phyloP scores from a whole-genome alignment of 2,888 invertebrate species.

The Agrenia bidenticulata region DNA sequence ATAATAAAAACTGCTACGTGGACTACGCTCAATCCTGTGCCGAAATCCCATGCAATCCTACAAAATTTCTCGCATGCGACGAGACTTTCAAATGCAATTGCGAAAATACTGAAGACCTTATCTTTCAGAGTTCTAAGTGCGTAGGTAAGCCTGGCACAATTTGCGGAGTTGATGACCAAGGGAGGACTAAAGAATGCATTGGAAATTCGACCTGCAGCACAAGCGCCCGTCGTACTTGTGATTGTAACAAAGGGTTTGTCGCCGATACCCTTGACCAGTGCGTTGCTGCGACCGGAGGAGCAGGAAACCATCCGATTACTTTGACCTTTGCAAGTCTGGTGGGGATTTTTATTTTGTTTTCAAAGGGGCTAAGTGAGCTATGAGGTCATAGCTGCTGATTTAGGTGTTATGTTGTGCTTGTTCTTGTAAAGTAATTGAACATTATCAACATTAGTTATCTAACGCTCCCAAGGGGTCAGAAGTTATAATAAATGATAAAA shows the following conservation, averaged over 20 bases:
- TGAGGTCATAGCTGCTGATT: too few species aligned
- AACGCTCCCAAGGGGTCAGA: too few species aligned
- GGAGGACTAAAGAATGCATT: constrained; percentile 4
- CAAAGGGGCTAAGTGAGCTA: too few species aligned
- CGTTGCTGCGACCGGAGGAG: neutral
- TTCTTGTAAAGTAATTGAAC: too few species aligned
- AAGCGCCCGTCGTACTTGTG: neutral
- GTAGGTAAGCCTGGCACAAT: neutral
- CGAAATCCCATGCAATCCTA: constrained; percentile 11
- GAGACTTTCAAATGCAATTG: constrained; percentile 11
- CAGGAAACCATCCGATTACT: neutral
- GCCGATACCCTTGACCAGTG: neutral
- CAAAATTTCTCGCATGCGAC: constrained; percentile 12
- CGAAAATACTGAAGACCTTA: constrained; percentile 10
- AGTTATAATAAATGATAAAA: too few species aligned
- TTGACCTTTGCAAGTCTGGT: neutral
- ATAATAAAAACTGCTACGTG: neutral
- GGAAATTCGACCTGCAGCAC: constrained; percentile 8
- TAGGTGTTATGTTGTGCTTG: too few species aligned
- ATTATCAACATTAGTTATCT: too few species aligned
- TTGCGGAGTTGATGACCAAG: neutral
- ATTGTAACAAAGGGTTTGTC: neutral
- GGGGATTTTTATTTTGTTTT: neutral
- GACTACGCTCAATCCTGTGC: constrained; percentile 6
- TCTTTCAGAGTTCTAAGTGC: neutral